A percentile compares a stretch with the other conserved stretches of the same genome.
phyloP scores from a whole-genome alignment of 2,797 vertebrate species.

The Hylomyscus alleni region DNA sequence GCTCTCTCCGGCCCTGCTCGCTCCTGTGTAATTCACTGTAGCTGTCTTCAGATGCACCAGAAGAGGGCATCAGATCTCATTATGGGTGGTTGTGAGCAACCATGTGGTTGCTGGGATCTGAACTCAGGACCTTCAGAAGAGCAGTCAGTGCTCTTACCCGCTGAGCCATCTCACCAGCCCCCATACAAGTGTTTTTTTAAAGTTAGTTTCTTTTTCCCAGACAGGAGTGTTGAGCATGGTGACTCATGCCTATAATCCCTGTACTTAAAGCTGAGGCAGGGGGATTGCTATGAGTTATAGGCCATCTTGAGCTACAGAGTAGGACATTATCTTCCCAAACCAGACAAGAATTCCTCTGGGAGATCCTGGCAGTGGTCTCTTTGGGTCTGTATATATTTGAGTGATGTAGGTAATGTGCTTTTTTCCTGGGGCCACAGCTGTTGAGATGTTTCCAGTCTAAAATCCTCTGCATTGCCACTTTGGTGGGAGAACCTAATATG shows the following conservation, averaged over 20 bases:
- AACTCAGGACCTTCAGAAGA: no score
- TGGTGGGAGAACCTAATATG: background rate
- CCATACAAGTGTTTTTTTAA: background rate
- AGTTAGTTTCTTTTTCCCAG: background rate
- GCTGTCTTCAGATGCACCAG: no score
- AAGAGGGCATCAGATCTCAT: no score
- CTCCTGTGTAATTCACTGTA: no score
- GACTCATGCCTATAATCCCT: background rate
- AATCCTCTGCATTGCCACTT: conserved; percentile 32
- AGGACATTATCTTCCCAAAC: background rate
- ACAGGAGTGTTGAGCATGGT: background rate
- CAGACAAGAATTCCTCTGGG: background rate
- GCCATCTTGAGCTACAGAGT: background rate
- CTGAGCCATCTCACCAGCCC: no score
- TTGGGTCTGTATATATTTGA: background rate
- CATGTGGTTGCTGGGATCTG: no score
- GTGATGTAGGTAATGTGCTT: background rate
- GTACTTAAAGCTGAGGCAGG: background rate
- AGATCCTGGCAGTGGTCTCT: background rate
- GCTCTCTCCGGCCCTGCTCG: no score
- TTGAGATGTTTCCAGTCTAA: conserved; percentile 43
- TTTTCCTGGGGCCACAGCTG: background rate
- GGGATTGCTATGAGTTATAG: background rate
- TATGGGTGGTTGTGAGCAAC: no score
- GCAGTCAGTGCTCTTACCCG: no score